Evolutionary conservation across 1,140 invertebrate genomes (phyloP), one percentile per base, ranked within the genome.

Genomic region (Aphaenogaster floridana): DNA sequence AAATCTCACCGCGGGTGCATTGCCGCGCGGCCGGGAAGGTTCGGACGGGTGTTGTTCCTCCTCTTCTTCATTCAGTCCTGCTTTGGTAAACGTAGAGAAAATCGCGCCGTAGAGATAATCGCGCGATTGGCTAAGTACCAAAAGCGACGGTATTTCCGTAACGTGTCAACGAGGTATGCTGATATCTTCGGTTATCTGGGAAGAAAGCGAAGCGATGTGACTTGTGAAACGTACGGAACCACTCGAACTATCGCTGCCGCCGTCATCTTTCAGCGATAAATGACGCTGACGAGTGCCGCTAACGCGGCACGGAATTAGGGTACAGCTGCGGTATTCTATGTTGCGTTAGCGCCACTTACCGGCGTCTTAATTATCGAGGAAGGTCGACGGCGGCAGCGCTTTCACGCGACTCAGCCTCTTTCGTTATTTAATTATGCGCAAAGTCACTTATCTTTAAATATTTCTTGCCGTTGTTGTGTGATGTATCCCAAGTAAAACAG

Each of bases 311-410:
- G 39, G 7, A 84, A 84, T 84, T 84, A 84, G 69, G 69, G 11
- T 84, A 61, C 69, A 84, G 54, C 68, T 84, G 80, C 54, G 80
- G 42, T 74, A 84, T 63, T 74, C 54, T 48, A 57, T n/a, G 28
- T 48, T 61, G 34, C 54, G 34, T 84, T 84, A 84, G 28, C 54
- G 42, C n/a, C 80, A 84, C 80, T 84, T 84, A 84, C 11, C 57
- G 66, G 7, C 6, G 13, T 76, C 80, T 84, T 76, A 84, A 84
- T 84, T 74, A 28, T 76, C 57, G n/a, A 21, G 45, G 68, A 72
- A 83, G 80, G 54, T 61, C 15, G 28, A n/a, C 8, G 48, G n/a
- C 48, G 48, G 13, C 2, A 61, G 42, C 45, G 45, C 36, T 36
- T 76, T 76, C 21, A 17, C 28, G 52, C 34, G 28, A 54, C 36